phyloP scores from a whole-genome alignment of 1,140 invertebrate genomes.

The Nephotettix cincticeps region DNA sequence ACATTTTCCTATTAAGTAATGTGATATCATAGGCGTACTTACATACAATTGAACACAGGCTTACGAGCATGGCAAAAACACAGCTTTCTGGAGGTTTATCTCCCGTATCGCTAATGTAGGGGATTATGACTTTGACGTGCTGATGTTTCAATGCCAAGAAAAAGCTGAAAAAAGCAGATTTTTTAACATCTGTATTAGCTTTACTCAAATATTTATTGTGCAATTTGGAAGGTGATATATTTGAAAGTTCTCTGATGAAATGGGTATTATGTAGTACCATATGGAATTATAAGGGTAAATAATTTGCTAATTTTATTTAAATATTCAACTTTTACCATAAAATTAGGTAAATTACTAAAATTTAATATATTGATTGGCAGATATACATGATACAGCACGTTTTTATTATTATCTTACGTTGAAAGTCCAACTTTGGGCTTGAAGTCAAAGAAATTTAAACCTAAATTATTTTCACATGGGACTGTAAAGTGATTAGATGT shows the following conservation, averaged over 20 bases:
- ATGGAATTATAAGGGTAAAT: background rate
- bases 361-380: too few species aligned
- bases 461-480: too few species aligned
- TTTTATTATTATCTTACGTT: too few species aligned
- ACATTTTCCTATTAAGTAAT: too few species aligned
- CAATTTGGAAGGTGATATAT: background rate
- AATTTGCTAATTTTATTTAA: background rate
- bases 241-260: background rate
- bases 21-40: too few species aligned
- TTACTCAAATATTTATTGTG: background rate
- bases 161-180: background rate
- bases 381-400: too few species aligned
- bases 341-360: background rate
- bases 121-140: background rate
- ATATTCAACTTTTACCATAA: background rate
- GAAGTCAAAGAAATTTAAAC: too few species aligned
- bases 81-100: background rate
- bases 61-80: conserved; percentile 14
- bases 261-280: background rate
- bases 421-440: too few species aligned
- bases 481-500: too few species aligned
- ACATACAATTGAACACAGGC: conserved; percentile 10
- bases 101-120: conserved; percentile 22
- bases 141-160: background rate
- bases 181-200: background rate